Conservation (phyloP, 2,888 invertebrate species). For the Drosophila histrio region DNA sequence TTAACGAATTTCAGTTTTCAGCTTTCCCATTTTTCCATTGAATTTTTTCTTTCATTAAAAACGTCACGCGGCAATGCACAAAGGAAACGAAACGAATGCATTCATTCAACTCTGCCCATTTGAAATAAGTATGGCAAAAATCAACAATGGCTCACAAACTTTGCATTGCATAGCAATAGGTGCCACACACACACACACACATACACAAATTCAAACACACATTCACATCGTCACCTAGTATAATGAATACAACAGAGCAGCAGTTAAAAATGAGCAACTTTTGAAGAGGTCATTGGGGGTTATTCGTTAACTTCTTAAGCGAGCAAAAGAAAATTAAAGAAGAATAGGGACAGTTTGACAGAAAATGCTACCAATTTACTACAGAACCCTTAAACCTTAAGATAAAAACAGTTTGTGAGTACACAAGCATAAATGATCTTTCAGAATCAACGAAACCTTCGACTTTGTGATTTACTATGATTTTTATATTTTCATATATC, state of each 20-base stretch:
- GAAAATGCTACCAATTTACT: not conserved
- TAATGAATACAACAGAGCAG: slow-evolving; percentile 30
- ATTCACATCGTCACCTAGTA: not conserved
- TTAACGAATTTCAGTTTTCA: slow-evolving; percentile 15
- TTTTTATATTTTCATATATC: too few species aligned
- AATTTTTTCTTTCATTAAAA: slow-evolving; percentile 49
- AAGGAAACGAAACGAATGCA: slow-evolving; percentile 41
- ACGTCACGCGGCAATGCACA: slow-evolving; percentile 48
- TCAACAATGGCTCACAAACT: slow-evolving; percentile 43
- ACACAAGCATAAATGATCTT: too few species aligned
- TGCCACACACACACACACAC: slow-evolving; percentile 17
- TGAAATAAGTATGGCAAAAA: slow-evolving; percentile 17
- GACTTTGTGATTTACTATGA: too few species aligned
- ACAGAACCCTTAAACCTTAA: too few species aligned
- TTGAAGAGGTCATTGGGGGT: slow-evolving; percentile 37
- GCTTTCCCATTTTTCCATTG: slow-evolving; percentile 4
- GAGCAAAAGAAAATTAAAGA: not conserved
- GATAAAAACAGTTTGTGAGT: too few species aligned
- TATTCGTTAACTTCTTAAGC: slow-evolving; percentile 19
- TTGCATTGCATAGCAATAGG: slow-evolving; percentile 43
- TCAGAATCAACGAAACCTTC: too few species aligned
- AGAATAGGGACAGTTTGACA: not conserved
- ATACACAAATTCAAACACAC: not conserved
- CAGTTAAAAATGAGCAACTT: slow-evolving; percentile 23
- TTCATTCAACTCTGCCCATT: slow-evolving; percentile 20